Conservation (phyloP, 2,113 vertebrate species). For the Barnardius zonarius region DNA sequence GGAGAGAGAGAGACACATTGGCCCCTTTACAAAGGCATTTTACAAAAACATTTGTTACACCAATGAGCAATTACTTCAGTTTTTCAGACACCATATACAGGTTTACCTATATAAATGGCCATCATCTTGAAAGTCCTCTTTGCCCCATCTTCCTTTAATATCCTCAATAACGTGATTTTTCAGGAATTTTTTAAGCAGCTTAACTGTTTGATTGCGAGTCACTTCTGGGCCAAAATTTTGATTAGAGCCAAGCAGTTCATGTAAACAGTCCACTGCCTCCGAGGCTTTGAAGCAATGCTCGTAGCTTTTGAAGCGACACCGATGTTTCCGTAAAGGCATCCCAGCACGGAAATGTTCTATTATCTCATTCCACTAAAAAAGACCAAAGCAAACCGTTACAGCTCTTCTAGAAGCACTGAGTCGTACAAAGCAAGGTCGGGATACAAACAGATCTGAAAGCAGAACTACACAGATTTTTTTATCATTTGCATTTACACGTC, state of each 20-base stretch:
- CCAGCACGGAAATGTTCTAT: constrained; percentile 81
- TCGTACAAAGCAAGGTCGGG: fast-evolving
- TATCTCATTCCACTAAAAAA: constrained; percentile 85
- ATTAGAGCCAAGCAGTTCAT: constrained; percentile 76
- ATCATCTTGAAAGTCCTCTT: constrained; percentile 85
- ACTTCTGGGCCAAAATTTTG: constrained; percentile 88
- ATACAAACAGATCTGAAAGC: fast-evolving
- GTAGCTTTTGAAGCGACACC: constrained; percentile 82
- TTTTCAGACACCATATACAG: fast-evolving
- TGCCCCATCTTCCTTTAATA: constrained; percentile 85
- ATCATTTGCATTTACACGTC: fast-evolving
- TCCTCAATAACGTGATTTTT: constrained; percentile 89
- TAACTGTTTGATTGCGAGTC: constrained; percentile 81
- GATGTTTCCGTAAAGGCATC: constrained; percentile 83
- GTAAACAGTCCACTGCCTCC: constrained; percentile 81
- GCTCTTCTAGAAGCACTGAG: too few relatives aligned
- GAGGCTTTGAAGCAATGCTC: constrained; percentile 82
- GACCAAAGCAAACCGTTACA: not conserved
- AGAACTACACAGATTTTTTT: fast-evolving
- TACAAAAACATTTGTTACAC: not conserved
- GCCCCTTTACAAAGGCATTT: not conserved
- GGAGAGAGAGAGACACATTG: fast-evolving
- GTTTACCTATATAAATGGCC: constrained; percentile 82
- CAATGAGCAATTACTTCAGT: fast-evolving
- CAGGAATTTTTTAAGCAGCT: constrained; percentile 84